Percentiles rank a stretch among this genome's conserved stretches.
Conservation (phyloP, 30 jellyfish, hydroid and myxozoan species). For the Aurelia sp. region DNA sequence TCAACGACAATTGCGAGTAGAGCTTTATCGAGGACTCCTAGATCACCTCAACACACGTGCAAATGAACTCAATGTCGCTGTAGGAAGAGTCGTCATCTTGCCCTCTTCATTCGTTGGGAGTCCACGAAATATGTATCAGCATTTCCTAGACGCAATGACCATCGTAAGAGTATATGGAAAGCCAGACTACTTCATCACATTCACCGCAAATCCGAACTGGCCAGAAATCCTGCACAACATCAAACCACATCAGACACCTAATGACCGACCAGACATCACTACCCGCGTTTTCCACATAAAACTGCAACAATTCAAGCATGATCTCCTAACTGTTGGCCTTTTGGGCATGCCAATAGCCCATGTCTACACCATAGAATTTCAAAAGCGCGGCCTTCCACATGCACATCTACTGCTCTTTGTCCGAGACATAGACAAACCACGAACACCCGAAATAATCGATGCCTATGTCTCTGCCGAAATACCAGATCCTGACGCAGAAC, state of each 20-base stretch:
- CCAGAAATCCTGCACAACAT: conserved; percentile 36
- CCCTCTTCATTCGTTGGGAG: conserved; percentile 58
- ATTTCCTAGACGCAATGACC: conserved; percentile 67
- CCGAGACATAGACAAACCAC: conserved; percentile 48
- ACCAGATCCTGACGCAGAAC: conserved; percentile 15
- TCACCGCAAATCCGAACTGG: conserved; percentile 70
- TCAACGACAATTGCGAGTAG: conserved; percentile 31
- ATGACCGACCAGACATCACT: conserved; percentile 69
- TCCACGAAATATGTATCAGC: conserved; percentile 48
- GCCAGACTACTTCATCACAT: conserved; percentile 67
- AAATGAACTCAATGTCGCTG: neutral
- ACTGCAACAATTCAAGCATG: conserved; percentile 29
- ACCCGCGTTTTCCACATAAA: conserved; percentile 31
- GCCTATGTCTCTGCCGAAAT: conserved; percentile 74
- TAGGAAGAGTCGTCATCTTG: conserved; percentile 32
- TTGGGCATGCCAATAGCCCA: conserved; percentile 48
- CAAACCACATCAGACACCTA: conserved; percentile 17
- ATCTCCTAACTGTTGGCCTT: neutral
- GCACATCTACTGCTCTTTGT: conserved; percentile 58
- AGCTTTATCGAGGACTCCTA: conserved; percentile 12
- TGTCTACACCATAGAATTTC: conserved; percentile 61
- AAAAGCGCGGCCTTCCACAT: conserved; percentile 83
- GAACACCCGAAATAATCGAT: conserved; percentile 62
- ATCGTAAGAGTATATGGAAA: conserved; percentile 42
- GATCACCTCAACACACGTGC: conserved; percentile 19